Evolutionary conservation across 2,888 invertebrate genomes (phyloP), one percentile per base, ranked within the genome.

Genomic region (Agriopis marginaria): DNA sequence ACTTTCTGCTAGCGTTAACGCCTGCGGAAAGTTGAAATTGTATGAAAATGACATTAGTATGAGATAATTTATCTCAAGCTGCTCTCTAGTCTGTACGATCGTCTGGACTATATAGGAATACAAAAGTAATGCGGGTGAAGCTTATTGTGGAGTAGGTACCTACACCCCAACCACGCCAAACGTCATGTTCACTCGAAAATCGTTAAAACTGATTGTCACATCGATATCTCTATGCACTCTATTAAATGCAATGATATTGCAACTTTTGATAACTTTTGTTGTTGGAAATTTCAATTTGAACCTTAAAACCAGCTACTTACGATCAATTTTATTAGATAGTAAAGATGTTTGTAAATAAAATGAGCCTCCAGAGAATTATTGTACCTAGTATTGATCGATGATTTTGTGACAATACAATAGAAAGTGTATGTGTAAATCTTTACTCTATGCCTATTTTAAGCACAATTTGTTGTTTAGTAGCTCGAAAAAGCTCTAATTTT

Each of bases 161-260:
- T n/a, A 14, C 47, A 14, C 55, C 49, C 23, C 63, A 63, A 64
- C 64, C 61, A 64, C 44, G 55, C 49, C 39, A 65, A 70, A 60
- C 59, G 3, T 45, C 54, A 23, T 44, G n/a, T 50, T 42, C 66
- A 67, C 63, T 60, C 70, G 74, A 68, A 76, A 74, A 64, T 50
- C 70, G 67, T 68, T 63, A 76, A 79, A 79, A 77, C n/a, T 69
- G 42, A 78, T 70, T 73, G 68, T 72, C 71, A 63, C 47, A 60
- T 53, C 9, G 68, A 65, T 63, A 65, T 67, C 72, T 50, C 59
- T 32, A 60, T 50, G 17, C 42, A 68, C 68, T 80, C 77, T 78
- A 85, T 85, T 78, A 85, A 76, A 78, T 56, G 17, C 42, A 74
- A 77, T 85, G 86, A 86, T 72, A 77, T 60, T 75, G 68, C 85